Conservation (phyloP, 2,888 invertebrate genomes). For the Drosophila trichaetosa region DNA sequence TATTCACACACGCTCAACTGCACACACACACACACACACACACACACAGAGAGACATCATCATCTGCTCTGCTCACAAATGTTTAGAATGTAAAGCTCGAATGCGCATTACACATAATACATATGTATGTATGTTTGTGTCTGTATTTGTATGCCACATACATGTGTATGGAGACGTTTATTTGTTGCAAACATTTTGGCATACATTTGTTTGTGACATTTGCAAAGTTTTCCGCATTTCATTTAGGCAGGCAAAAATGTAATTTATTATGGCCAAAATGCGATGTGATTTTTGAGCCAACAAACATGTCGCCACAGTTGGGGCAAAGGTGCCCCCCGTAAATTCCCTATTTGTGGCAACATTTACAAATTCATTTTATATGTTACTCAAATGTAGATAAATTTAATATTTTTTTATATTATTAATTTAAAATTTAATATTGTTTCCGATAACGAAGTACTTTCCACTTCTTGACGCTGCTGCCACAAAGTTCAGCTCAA, state of each 20-base stretch:
- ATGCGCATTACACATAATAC: neutral
- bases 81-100: constrained; percentile 20
- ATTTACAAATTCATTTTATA: constrained; percentile 1
- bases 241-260: constrained; percentile 65
- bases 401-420: neutral
- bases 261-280: constrained; percentile 68
- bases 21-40: constrained; percentile 14
- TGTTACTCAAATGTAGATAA: neutral
- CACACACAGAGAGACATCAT: constrained; percentile 20
- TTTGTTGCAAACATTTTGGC: neutral
- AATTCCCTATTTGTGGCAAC: neutral
- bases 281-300: constrained; percentile 52
- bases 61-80: constrained; percentile 13
- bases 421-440: neutral
- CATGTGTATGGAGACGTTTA: neutral
- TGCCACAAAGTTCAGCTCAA: constrained; percentile 26
- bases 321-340: neutral
- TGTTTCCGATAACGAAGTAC: neutral
- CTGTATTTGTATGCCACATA: constrained; percentile 19
- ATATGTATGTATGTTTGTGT: constrained; percentile 33
- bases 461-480: neutral
- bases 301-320: constrained; percentile 17
- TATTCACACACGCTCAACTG: constrained; percentile 21
- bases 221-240: constrained; percentile 65
- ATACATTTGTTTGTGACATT: constrained; percentile 27